Evolutionary conservation across 2,888 invertebrate species (phyloP).

Genomic region (Polymixis lichenea): DNA sequence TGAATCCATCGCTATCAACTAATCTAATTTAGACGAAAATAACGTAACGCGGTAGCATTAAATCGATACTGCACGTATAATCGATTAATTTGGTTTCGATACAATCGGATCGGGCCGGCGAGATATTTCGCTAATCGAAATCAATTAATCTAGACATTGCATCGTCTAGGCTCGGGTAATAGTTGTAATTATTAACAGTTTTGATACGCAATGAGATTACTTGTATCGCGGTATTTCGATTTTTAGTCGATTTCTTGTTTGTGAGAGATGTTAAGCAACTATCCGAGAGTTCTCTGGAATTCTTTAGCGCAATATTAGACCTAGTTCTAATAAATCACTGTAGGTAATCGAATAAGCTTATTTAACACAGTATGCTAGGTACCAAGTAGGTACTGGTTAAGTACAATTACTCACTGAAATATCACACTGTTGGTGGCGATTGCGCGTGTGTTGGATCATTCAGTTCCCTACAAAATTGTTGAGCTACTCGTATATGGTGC

Average conservation of each 20-base stretch:
- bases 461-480: too few relatives aligned
- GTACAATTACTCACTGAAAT: too few relatives aligned
- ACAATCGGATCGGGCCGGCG: slow-evolving; percentile 70
- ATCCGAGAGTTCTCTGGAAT: slow-evolving; percentile 11
- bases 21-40: slow-evolving; percentile 61
- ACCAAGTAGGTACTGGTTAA: too few relatives aligned
- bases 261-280: slow-evolving; percentile 30
- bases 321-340: slow-evolving; percentile 7
- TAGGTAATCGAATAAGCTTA: slow-evolving; percentile 34
- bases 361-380: neutral
- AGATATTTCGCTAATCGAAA: slow-evolving; percentile 78
- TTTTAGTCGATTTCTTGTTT: slow-evolving; percentile 36
- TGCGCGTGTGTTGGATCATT: too few relatives aligned
- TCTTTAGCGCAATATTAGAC: slow-evolving; percentile 23
- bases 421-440: too few relatives aligned
- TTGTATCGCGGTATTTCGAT: slow-evolving; percentile 41
- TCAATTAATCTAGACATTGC: slow-evolving; percentile 80
- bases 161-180: slow-evolving; percentile 66
- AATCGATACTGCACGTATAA: slow-evolving; percentile 65
- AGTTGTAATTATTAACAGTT: slow-evolving; percentile 75
- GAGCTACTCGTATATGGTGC: too few relatives aligned
- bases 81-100: slow-evolving; percentile 68
- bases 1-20: slow-evolving; percentile 26
- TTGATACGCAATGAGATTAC: slow-evolving; percentile 59
- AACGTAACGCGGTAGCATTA: slow-evolving; percentile 70